Evolutionary conservation across 2,797 vertebrate species (phyloP).

Genomic region (Anniella stebbinsi): DNA sequence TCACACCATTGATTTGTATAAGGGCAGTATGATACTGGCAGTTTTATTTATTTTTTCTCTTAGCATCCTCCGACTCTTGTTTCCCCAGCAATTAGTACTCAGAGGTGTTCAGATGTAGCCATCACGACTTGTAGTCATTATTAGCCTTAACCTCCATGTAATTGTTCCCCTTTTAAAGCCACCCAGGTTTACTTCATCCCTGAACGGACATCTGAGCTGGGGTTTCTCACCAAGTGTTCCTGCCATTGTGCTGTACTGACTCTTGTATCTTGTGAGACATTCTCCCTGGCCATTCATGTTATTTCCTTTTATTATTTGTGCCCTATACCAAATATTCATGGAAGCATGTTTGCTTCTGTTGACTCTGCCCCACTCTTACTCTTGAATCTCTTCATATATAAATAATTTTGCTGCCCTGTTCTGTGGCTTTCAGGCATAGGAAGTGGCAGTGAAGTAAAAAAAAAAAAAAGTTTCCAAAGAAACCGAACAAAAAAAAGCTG

Average conservation of each 20-base stretch:
- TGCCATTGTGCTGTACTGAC: neutral
- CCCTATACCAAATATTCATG: neutral
- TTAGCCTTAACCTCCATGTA: too few species aligned
- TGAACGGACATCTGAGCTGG: neutral
- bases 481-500: neutral
- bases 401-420: neutral
- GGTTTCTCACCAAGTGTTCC: neutral
- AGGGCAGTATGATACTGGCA: too few species aligned
- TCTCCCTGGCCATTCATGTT: neutral
- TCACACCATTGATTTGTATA: too few species aligned
- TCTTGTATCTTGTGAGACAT: neutral
- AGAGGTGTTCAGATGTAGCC: too few species aligned
- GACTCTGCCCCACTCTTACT: neutral
- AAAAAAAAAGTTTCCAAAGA: neutral
- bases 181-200: neutral
- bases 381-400: neutral
- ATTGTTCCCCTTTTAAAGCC: neutral
- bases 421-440: neutral
- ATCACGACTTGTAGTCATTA: too few species aligned
- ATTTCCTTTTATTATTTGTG: neutral
- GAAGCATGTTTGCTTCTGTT: neutral
- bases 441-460: rapidly evolving
- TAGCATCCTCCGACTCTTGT: too few species aligned
- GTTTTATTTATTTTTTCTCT: too few species aligned
- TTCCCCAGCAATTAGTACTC: too few species aligned